Evolutionary conservation across 2,888 invertebrate species (phyloP), one percentile per base, ranked within the genome.

Genomic region (Autographa pulchrina): DNA sequence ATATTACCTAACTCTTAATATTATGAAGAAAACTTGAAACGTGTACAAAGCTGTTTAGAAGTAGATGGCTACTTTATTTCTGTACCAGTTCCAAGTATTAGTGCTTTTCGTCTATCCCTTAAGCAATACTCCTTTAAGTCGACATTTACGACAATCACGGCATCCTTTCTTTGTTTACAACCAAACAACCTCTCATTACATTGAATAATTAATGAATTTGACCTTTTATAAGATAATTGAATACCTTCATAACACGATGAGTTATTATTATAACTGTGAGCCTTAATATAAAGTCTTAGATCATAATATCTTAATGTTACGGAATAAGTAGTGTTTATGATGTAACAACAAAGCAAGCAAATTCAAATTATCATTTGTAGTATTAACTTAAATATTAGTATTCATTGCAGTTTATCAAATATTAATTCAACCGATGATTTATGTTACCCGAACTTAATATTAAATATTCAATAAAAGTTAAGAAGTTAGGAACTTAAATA

Each of bases 141-240:
- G 48, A 48, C 48, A 48, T 48, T 48, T 48, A 48, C n/a, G n/a
- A 48, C n/a, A 48, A 4, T 4, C n/a, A 8, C 20, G 20, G 20
- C 13, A 25, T 25, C 20, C 13, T 56, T 56, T 56, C 54, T 56
- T 56, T 56, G 54, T 56, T 13, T 56, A 56, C 11, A 56, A 56
- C 54, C 54, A 13, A 20, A 25, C 54, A 56, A 25, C 48, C 48
- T 18, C 62, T 67, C 58, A 64, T 71, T 71, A 61, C 62, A 68
- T 58, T 52, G 20, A 70, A 52, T 65, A 60, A 70, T 72, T 63
- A 81, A 61, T 20, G 43, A n/a, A 56, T 63, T 41, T 81, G 65
- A 81, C 78, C 78, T 78, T 78, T 81, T 61, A 59, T 16, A 25
- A 31, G 41, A 65, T 81, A 72, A 78, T 81, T 78, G 68, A 67